Percentiles rank a stretch among this genome's conserved stretches.
phyloP scores from a whole-genome alignment of 2,888 invertebrate genomes.

The Andrena flavipes region DNA sequence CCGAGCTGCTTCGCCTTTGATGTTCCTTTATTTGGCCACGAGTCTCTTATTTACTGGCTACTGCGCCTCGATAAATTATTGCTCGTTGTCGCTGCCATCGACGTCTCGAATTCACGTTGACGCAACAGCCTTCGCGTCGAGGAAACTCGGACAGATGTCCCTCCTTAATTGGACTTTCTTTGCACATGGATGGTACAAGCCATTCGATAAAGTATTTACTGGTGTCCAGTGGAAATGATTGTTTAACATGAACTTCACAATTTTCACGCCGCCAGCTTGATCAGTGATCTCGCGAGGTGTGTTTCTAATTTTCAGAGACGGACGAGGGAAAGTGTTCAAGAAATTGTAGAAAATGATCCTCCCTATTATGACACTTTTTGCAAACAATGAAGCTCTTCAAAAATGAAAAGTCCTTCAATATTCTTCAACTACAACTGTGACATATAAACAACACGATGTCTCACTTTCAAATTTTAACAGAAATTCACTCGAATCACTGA shows the following conservation, averaged over 20 bases:
- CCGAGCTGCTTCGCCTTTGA: conserved; percentile 39
- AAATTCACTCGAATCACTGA: too few species aligned
- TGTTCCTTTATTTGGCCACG: conserved; percentile 57
- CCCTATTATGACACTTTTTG: too few species aligned
- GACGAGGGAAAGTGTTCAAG: too few species aligned
- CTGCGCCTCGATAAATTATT: conserved; percentile 46
- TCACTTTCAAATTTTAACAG: too few species aligned
- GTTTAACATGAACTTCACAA: neutral
- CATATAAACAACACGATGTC: too few species aligned
- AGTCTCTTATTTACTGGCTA: conserved; percentile 43
- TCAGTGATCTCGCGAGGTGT: too few species aligned
- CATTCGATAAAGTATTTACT: neutral
- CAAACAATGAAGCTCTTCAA: too few species aligned
- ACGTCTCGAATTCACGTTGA: neutral
- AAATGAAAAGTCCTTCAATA: too few species aligned
- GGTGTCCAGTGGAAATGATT: neutral
- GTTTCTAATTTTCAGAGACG: too few species aligned
- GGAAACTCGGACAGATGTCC: neutral
- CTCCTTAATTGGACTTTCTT: neutral
- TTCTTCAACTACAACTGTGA: too few species aligned
- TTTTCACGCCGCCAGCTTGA: too few species aligned
- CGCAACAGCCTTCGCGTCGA: neutral
- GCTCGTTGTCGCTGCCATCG: conserved; percentile 14
- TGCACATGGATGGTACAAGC: neutral
- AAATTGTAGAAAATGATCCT: too few species aligned